phyloP scores from a whole-genome alignment of 2,113 vertebrate genomes.

The Rhineura floridana region DNA sequence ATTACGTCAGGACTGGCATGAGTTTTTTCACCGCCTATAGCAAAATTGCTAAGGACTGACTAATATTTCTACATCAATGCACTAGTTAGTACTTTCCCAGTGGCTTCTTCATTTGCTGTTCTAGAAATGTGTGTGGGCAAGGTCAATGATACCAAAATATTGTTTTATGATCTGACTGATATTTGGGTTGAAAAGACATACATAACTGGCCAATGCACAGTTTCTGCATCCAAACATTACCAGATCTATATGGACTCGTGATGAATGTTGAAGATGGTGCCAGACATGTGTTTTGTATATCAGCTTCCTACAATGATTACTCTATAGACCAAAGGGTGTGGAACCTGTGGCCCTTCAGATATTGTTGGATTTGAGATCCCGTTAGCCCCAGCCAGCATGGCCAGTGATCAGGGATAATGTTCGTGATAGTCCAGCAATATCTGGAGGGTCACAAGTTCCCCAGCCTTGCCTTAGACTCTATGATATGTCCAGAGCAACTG shows the following conservation, averaged over 20 bases:
- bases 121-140: neutral
- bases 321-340: neutral
- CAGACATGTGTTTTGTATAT: neutral
- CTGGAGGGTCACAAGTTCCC: too few relatives aligned
- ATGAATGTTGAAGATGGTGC: neutral
- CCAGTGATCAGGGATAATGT: too few relatives aligned
- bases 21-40: neutral
- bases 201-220: neutral
- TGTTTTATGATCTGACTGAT: neutral
- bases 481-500: neutral
- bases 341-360: neutral
- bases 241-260: neutral
- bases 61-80: neutral
- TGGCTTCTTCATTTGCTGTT: neutral
- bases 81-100: neutral
- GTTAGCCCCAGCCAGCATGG: neutral
- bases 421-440: too few relatives aligned
- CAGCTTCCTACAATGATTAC: neutral
- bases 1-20: neutral
- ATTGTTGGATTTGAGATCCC: neutral
- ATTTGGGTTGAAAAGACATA: neutral
- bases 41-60: neutral
- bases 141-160: neutral
- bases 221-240: neutral
- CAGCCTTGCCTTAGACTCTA: neutral